These are phyloP conservation scores for Anhinga rufa DNA, from an alignment of 2,113 vertebrate genomes.

Conservation along the genomic window DNA sequence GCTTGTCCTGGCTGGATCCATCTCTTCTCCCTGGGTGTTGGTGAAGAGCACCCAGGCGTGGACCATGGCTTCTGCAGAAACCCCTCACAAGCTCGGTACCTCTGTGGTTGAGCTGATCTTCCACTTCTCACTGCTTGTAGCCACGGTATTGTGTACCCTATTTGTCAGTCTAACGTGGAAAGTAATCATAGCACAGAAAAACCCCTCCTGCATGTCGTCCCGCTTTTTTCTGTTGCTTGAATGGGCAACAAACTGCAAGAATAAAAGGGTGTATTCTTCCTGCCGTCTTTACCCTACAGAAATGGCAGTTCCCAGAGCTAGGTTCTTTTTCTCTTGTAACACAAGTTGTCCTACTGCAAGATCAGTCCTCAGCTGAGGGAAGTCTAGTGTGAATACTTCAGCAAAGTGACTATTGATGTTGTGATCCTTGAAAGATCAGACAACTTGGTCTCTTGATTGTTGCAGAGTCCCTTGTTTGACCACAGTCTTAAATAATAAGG, in stretches of 20 bases:
- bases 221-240: neutral
- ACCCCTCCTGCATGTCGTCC: neutral
- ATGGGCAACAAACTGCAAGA: neutral
- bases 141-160: neutral
- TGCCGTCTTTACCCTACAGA: no score
- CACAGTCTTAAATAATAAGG: neutral
- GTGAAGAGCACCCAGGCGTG: neutral
- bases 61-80: no score
- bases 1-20: neutral
- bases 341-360: neutral
- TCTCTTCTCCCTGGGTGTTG: neutral
- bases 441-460: neutral
- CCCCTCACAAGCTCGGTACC: neutral
- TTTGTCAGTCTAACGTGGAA: neutral
- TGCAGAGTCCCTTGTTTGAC: no score
- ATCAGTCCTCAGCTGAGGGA: neutral
- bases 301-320: neutral
- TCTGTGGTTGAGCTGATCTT: neutral
- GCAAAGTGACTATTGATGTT: neutral
- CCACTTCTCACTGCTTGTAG: no score
- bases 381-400: no score
- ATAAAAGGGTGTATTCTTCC: neutral
- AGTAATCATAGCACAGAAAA: neutral
- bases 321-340: neutral
- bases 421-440: neutral